Percentiles rank a stretch among this genome's conserved stretches.
Evolutionary conservation across 2,113 vertebrate species (phyloP).

Genomic region (Talpa occidentalis): DNA sequence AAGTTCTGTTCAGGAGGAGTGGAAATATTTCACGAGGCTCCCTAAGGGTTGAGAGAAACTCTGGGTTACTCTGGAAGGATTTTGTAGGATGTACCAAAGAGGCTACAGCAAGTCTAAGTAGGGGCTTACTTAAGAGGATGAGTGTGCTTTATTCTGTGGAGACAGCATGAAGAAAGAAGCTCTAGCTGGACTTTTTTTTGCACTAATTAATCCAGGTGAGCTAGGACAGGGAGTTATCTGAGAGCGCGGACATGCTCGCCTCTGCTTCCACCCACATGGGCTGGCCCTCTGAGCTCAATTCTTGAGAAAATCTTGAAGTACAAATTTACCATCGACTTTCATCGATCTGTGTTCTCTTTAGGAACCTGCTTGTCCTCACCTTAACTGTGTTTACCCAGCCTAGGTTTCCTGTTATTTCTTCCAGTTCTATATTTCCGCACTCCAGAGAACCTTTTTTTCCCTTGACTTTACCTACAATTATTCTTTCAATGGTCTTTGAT

Average conservation of each 20-base stretch:
- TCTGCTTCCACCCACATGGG: not conserved
- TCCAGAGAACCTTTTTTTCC: not conserved
- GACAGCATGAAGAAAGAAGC: not conserved
- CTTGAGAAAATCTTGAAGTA: not conserved
- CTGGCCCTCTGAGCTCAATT: not conserved
- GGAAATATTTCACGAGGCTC: not conserved
- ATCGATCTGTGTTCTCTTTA: not conserved
- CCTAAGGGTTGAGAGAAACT: not conserved
- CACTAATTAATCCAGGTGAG: not conserved
- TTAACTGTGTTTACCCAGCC: not conserved
- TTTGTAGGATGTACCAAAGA: not conserved
- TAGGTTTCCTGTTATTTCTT: not conserved
- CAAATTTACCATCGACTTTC: not conserved
- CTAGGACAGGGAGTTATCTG: not conserved
- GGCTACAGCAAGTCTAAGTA: not conserved
- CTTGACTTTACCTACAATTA: not conserved
- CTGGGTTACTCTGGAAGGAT: not conserved
- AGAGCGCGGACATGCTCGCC: not conserved
- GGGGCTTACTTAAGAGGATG: not conserved
- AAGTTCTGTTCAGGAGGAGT: not conserved
- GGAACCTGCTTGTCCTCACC: not conserved
- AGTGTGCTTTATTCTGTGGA: not conserved
- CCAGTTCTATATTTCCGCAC: not conserved
- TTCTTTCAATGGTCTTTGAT: not conserved
- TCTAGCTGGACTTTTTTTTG: not conserved